Base-by-base conservation (phyloP, 1,140 invertebrate genomes). In the Magallana gigas region DNA sequence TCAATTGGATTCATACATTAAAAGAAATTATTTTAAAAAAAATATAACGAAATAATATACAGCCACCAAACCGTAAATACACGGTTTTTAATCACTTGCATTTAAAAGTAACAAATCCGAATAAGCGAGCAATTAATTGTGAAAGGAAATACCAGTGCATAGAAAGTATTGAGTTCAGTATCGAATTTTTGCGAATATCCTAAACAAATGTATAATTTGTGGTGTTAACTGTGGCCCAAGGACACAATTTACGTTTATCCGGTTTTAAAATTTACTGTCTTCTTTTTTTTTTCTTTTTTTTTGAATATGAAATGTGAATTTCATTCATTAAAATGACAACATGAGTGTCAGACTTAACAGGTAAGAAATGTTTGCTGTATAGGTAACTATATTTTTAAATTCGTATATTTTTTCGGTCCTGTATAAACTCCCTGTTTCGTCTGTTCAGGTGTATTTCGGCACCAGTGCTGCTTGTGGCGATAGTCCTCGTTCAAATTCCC, bases 21-120 rank as follows among this genome's bases (percentile, higher is more conserved):
- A 76, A 76, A 12, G 68, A 76, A 76, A 23, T 23, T 23, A 48
- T 76, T 76, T 76, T 12, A 76, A 29, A 48, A 48, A 48, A 23
- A 23, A 23, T 48, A 48, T 48, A 76, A 76, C 68, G 23, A 1
- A 23, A 8, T 29, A 76, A 76, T 29, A 8, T 29, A 9, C 12
- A 29, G 23, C 68, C 68, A 76, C 11, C 68, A 76, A 76, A 36
- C 68, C 68, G 68, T 23, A 76, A 76, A 76, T 76, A 76, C 68
- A 76, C 36, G 68, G 11, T 76, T 76, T 29, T 29, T 76, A 76
- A 29, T 76, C 23, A 76, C 23, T 76, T 23, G 12, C 36, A 18
- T 16, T 48, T 76, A 76, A 29, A 29, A 29, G 7, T 11, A 29
- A 23, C 23, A 76, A 76, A 76, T 76, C 23, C 4, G 23, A 14